Base-by-base conservation (phyloP, 2,113 vertebrate genomes). In the Lagopus muta region DNA sequence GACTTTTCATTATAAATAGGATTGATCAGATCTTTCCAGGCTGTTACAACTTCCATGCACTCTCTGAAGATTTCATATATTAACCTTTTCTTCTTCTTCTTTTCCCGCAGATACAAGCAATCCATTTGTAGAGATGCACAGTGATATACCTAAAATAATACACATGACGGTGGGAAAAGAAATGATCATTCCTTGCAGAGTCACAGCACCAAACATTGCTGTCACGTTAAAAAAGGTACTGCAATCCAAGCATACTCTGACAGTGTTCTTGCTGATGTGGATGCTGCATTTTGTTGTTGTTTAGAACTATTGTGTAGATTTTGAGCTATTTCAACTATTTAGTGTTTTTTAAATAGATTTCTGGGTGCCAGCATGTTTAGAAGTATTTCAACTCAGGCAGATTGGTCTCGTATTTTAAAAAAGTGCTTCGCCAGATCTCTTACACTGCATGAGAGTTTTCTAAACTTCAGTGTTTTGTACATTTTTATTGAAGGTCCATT, bases 141-240 rank as follows among this genome's bases (percentile, higher is more conserved):
- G 65, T 28, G 96, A 97, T 78, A 97, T 98, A 86, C 98, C 99
- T 13, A 94, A 98, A 73, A 95, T 98, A 90, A 95, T 99, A 94
- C 97, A 97, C 72, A 98, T 99, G 98, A 98, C 92, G 36, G 97
- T 98, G 94, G 98, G 98, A 91, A 91, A 97, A 95, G 93, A 98
- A 27, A 94, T 99, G 88, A 79, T 98, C 88, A 97, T 99, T 88
- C 99, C 99, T 69, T 99, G 99, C 97, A 98, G 98, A 93, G 98
- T 99, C 87, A 98, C 99, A 6, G 97, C 98, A 61, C 99, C 99
- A 13, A 96, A 98, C 64, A 18, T 98, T 95, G 96, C 93, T 73
- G 98, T 99, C 77, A 97, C 97, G 28, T 97, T 99, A 87, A 97
- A 88, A 95, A 97, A 97, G 98, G 98, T 98, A 97, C 78, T 24